Base-by-base conservation (phyloP, 2,797 vertebrate genomes). In the Hydrocynus forskahlii region DNA sequence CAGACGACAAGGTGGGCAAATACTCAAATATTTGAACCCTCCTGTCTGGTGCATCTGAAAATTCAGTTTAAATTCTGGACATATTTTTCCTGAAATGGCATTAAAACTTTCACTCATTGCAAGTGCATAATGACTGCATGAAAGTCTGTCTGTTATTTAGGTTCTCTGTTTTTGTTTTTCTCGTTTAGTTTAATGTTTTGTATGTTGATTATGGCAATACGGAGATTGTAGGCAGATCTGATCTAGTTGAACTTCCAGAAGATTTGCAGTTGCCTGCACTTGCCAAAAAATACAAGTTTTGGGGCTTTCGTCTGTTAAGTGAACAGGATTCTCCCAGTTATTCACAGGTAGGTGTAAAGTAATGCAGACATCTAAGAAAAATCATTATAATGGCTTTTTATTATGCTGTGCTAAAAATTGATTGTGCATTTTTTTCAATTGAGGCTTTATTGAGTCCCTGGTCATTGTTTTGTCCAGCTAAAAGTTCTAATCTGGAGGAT, bases 121-220 rank as follows among this genome's bases (percentile, higher is more conserved):
- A 67, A 12, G 10, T 12, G 21, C 45, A 48, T 23, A 40, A 7
- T 48, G 12, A 13, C 43, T 50, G 13, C 23, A 62, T 13, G 17
- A 45, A 19, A 68, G 8, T 5, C 2, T 45, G 40, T n/a, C 7
- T 63, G 43, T 21, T 0, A 62, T 25, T 43, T 40, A 48, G 16
- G 3, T 63, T 40, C 38, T 59, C n/a, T 63, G 5, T 2, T 50
- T 19, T 68, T 72, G 13, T 38, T n/a, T 55, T 17, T 43, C 57
- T 40, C 85, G 60, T 76, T 75, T 48, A 91, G 90, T 85, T 89
- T 62, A 75, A 78, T 35, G 92, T 95, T 19, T 91, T 90, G 35
- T 96, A 95, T 63, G 86, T 95, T 73, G 94, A 95, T 84, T 95
- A 94, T 85, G 93, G 95, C 88, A 96, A 96, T 89, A 87, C 87